phyloP scores from a whole-genome alignment of 2,797 vertebrate genomes.

The Salarias fasciatus region DNA sequence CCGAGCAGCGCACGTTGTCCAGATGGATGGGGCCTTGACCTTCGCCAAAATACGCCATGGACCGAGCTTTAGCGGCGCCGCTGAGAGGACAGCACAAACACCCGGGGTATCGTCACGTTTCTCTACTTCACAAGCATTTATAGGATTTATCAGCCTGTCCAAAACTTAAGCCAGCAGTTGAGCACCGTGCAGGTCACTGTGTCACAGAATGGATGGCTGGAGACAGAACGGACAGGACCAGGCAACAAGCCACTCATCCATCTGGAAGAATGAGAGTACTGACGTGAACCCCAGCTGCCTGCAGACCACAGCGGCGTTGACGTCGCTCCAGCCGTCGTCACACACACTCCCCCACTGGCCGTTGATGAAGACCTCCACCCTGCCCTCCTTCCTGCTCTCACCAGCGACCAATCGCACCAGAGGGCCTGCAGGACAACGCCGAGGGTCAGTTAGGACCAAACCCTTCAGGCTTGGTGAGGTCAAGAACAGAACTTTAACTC shows the following conservation, averaged over 20 bases:
- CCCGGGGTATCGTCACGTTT: not conserved
- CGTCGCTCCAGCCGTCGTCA: slow-evolving; percentile 87
- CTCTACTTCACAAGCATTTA: too few relatives aligned
- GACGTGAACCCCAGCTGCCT: slow-evolving; percentile 88
- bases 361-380: slow-evolving; percentile 85
- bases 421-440: slow-evolving; percentile 59
- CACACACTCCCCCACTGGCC: slow-evolving; percentile 89
- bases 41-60: slow-evolving; percentile 88
- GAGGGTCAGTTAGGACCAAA: not conserved
- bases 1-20: slow-evolving; percentile 84
- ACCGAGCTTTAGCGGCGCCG: slow-evolving; percentile 85
- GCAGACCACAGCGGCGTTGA: slow-evolving; percentile 86
- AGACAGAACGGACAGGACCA: too few relatives aligned
- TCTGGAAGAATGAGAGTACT: too few relatives aligned
- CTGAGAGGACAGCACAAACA: slow-evolving; percentile 67
- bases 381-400: slow-evolving; percentile 86
- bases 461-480: too few relatives aligned
- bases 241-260: too few relatives aligned
- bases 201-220: too few relatives aligned
- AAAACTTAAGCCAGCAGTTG: too few relatives aligned
- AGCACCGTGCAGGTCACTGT: too few relatives aligned
- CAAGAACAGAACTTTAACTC: too few relatives aligned
- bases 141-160: too few relatives aligned
- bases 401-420: slow-evolving; percentile 86
- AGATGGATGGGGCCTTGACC: slow-evolving; percentile 86